Conservation (phyloP, 2,797 vertebrate species). For the Crax fasciolata region DNA sequence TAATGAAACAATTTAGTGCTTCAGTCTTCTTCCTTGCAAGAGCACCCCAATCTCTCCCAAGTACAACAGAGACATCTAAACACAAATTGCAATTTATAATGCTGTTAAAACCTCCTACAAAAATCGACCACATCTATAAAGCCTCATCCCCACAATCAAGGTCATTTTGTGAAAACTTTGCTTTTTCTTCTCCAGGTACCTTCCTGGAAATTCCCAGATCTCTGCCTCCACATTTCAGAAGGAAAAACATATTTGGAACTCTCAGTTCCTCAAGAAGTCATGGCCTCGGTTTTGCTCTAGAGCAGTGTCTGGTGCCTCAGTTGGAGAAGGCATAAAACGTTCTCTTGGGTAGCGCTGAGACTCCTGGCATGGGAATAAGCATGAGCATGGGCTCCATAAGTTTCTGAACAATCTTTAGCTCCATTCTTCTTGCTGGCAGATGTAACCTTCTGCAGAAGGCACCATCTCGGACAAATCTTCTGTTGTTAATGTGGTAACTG, state of each 20-base stretch:
- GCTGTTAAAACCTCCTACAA: background rate
- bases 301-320: background rate
- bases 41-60: background rate
- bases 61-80: background rate
- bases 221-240: background rate
- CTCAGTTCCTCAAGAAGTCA: background rate
- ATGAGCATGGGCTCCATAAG: background rate
- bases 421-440: background rate
- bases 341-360: background rate
- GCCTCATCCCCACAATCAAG: background rate
- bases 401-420: background rate
- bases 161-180: background rate
- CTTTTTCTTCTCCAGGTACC: background rate
- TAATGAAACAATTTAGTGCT: background rate
- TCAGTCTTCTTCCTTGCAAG: background rate
- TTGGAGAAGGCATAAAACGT: accelerated
- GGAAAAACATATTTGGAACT: accelerated
- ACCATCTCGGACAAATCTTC: background rate
- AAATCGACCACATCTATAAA: background rate
- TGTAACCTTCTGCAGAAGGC: background rate
- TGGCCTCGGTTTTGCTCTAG: background rate
- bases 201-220: background rate
- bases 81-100: background rate
- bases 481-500: background rate
- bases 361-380: background rate